phyloP scores from a whole-genome alignment of 2,113 vertebrate species.

The Phyllostomus hastatus region DNA sequence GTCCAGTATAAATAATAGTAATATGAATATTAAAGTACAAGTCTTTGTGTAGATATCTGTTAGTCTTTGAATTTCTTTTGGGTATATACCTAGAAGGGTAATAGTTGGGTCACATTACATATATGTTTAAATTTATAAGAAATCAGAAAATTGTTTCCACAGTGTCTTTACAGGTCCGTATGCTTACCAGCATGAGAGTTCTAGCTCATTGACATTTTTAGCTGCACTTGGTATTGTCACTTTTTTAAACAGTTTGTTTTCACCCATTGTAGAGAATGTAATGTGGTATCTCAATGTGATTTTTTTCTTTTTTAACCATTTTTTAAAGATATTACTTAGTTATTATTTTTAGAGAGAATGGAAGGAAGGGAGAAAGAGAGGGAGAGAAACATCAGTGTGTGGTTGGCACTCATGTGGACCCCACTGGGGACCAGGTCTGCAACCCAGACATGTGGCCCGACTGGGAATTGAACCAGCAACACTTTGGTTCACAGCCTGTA shows the following conservation, averaged over 20 bases:
- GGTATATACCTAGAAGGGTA: background rate
- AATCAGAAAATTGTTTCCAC: background rate
- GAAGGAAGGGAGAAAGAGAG: no score
- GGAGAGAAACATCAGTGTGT: no score
- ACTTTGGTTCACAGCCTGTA: no score
- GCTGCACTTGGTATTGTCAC: background rate
- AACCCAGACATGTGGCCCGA: no score
- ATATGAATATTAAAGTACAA: background rate
- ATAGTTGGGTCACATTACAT: background rate
- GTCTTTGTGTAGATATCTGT: background rate
- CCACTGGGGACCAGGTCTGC: no score
- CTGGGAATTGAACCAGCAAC: no score
- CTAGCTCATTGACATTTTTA: background rate
- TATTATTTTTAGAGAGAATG: no score
- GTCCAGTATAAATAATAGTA: background rate
- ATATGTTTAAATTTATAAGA: background rate
- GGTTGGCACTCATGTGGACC: no score
- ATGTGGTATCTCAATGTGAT: background rate
- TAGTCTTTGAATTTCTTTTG: background rate
- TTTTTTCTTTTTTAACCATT: background rate
- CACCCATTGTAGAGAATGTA: background rate
- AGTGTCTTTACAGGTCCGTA: background rate
- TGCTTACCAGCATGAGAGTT: background rate
- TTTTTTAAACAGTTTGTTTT: background rate
- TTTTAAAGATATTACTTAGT: no score